Conservation (phyloP, 2,797 vertebrate genomes). For the Arnoldichthys spilopterus region DNA sequence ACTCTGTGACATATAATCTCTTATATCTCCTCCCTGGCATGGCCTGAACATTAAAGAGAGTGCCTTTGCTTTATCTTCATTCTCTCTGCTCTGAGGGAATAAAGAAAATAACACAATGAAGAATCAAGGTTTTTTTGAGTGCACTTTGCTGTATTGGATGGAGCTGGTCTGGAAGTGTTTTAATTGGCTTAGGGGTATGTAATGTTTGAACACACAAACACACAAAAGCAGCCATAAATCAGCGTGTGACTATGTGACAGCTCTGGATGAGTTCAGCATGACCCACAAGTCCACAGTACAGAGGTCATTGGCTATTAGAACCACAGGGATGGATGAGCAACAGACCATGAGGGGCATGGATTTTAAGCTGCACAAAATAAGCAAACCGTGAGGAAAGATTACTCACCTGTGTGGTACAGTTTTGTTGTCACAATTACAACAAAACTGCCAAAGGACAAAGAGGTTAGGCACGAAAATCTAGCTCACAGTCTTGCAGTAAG, state of each 20-base stretch:
- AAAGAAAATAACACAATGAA: neutral
- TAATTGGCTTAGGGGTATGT: slow-evolving; percentile 28
- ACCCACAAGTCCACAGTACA: slow-evolving; percentile 34
- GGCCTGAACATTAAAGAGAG: neutral
- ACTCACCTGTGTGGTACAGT: slow-evolving; percentile 15
- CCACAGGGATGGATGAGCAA: slow-evolving; percentile 30
- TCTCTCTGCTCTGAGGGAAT: neutral
- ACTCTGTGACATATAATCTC: slow-evolving; percentile 18
- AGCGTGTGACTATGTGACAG: slow-evolving; percentile 57
- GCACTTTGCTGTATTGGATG: slow-evolving; percentile 30
- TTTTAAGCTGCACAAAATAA: slow-evolving; percentile 17
- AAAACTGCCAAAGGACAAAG: neutral
- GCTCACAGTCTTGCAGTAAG: neutral
- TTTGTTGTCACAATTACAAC: slow-evolving; percentile 22
- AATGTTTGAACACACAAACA: neutral
- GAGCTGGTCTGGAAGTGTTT: neutral
- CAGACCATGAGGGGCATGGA: slow-evolving; percentile 43
- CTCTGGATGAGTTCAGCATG: slow-evolving; percentile 47
- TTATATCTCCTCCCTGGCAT: neutral
- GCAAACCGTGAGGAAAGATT: neutral
- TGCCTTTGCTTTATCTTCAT: slow-evolving; percentile 4
- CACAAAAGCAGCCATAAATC: slow-evolving; percentile 48
- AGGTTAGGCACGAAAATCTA: neutral
- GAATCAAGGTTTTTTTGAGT: slow-evolving; percentile 3
- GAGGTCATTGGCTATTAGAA: slow-evolving; percentile 61